Base-by-base conservation (phyloP, 1,140 invertebrate genomes). In the Cherax quadricarinatus region DNA sequence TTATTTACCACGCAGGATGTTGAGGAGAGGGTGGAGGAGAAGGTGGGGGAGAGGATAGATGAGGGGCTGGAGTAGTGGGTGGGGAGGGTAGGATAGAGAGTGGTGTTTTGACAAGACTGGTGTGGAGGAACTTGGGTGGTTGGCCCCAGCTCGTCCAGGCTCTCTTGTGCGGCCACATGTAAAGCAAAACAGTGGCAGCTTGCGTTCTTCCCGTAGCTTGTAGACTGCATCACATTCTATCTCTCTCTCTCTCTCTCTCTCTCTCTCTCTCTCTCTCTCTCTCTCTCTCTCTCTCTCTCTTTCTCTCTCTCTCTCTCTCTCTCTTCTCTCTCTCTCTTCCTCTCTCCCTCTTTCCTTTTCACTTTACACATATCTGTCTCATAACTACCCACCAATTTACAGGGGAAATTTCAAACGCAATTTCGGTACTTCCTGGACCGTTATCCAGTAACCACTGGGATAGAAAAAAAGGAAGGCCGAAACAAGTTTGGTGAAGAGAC, bases 51-150 rank as follows among this genome's bases (percentile, higher is more conserved):
- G 53, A 41, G 53, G 53, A 9, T 4, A 14, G 53, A 14, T 10
- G 53, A 57, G 53, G 9, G 53, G 53, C 14, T 9, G 53, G 9
- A 10, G 9, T 1, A 57, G 53, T 57, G 53, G 53, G 5, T 57
- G 5, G 53, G 53, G 53, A 3, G 53, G 53, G 53, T 41, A 41
- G 53, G 5, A 9, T 4, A 5, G 53, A 14, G 21, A 18, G 75
- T 75, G 18, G 86, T 88, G 86, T 88, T 88, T 88, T 62, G 21
- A 88, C 86, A 88, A 80, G 86, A n/a, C 86, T 53, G 51, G 57
- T 48, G 73, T 57, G 51, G 86, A 53, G 86, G 73, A 4, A 75
- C 14, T 10, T 24, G 21, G 5, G 21, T 21, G 86, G 41, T 57
- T 51, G 49, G 57, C 21, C n/a, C 60, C 84, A 16, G 53, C 53